A percentile compares a stretch with the other conserved stretches of the same genome.
Evolutionary conservation across 2,113 vertebrate species (phyloP).

Genomic region (Scopus umbretta): DNA sequence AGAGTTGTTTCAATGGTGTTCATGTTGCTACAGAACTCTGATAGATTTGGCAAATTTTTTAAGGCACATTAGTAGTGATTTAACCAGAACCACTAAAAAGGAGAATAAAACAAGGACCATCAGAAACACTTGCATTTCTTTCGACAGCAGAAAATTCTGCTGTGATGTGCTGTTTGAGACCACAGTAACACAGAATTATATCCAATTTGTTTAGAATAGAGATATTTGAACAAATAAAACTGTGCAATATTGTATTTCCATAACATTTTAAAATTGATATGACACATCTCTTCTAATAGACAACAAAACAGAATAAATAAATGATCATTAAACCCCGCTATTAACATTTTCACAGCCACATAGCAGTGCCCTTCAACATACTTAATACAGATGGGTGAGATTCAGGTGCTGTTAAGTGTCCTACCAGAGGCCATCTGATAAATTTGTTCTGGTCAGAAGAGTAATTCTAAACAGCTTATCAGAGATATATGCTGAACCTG

Average conservation of each 20-base stretch:
- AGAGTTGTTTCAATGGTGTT: neutral
- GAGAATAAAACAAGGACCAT: neutral
- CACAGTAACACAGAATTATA: neutral
- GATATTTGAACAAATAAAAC: neutral
- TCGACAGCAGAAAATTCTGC: neutral
- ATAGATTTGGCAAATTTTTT: neutral
- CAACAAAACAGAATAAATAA: neutral
- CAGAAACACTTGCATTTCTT: neutral
- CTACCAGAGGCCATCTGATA: neutral
- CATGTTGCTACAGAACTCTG: neutral
- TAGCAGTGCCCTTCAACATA: neutral
- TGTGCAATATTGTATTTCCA: neutral
- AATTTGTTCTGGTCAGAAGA: neutral
- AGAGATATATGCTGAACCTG: neutral
- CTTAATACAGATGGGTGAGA: neutral
- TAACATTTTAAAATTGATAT: neutral
- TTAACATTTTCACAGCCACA: neutral
- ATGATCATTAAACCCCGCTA: neutral
- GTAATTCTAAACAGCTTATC: neutral
- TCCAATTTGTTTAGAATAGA: neutral
- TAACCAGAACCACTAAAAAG: neutral
- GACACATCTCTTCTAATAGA: neutral
- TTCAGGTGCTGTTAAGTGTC: neutral
- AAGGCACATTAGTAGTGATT: neutral
- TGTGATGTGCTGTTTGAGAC: neutral